Conservation (phyloP, 2,888 invertebrate species). For the Oxytorus armatus region DNA sequence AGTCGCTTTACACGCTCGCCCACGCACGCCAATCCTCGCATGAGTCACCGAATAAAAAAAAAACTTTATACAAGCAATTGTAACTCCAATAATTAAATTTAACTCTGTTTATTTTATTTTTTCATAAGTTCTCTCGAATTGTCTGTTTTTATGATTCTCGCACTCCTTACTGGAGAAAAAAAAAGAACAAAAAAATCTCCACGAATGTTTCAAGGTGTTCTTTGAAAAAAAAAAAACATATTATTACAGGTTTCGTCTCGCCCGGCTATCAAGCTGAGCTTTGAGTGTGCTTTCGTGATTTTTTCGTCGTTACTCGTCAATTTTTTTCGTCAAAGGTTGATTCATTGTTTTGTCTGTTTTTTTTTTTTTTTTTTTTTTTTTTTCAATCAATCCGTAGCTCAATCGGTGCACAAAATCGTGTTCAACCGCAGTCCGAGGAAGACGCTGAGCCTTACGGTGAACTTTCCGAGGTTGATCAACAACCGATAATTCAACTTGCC, state of each 20-base stretch:
- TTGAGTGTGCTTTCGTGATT: constrained; percentile 76
- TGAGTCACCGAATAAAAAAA: constrained; percentile 63
- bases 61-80: constrained; percentile 1
- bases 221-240: neutral
- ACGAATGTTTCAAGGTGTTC: constrained; percentile 36
- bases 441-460: constrained; percentile 73
- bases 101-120: neutral
- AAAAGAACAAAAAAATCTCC: constrained; percentile 19
- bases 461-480: constrained; percentile 83
- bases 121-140: neutral
- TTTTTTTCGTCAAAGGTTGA: neutral
- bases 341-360: constrained; percentile 10
- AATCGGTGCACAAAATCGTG: constrained; percentile 71
- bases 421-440: constrained; percentile 70
- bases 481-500: constrained; percentile 85
- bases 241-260: constrained; percentile 67
- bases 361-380: constrained; percentile 16
- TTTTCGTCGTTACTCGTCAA: neutral
- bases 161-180: too few species aligned
- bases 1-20: constrained; percentile 65
- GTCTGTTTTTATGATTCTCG: neutral
- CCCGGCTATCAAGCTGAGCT: constrained; percentile 71
- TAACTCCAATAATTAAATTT: neutral
- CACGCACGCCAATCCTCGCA: constrained; percentile 70
- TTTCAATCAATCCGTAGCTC: constrained; percentile 70